Conservation (phyloP, 2,888 invertebrate genomes). For the Parnassius smintheus region DNA sequence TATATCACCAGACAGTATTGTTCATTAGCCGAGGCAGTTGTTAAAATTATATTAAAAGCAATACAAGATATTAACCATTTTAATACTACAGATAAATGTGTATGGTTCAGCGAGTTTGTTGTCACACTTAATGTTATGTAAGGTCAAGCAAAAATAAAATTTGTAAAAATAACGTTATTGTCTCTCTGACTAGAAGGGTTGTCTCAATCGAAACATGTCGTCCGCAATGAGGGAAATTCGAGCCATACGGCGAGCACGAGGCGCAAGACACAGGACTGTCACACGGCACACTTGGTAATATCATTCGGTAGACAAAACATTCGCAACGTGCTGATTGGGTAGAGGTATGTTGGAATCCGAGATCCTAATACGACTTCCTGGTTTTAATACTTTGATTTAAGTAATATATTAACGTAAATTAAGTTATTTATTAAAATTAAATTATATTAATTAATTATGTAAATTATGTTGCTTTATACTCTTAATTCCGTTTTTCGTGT, state of each 20-base stretch:
- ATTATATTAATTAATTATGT: too few species aligned
- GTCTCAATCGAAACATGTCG: conserved; percentile 76
- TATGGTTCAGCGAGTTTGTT: too few species aligned
- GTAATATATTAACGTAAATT: background rate
- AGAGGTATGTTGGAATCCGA: conserved; percentile 51
- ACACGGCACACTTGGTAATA: conserved; percentile 49
- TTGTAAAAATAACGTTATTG: background rate
- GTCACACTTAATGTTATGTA: too few species aligned
- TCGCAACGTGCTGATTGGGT: conserved; percentile 71
- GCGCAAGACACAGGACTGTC: conserved; percentile 42
- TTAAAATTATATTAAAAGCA: too few species aligned
- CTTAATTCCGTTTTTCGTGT: too few species aligned
- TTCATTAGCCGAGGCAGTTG: too few species aligned
- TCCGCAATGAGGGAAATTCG: conserved; percentile 68
- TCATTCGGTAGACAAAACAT: conserved; percentile 72
- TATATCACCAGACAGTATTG: too few species aligned
- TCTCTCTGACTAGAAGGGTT: conserved; percentile 64
- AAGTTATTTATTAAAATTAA: too few species aligned
- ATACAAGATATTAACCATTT: too few species aligned
- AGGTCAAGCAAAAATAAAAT: background rate
- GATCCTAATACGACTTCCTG: conserved; percentile 27
- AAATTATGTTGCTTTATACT: too few species aligned
- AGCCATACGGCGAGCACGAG: conserved; percentile 58
- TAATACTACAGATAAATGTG: too few species aligned
- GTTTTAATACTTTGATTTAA: conserved; percentile 52